phyloP scores from a whole-genome alignment of 2,888 invertebrate species.

The Andrena chrysosceles region DNA sequence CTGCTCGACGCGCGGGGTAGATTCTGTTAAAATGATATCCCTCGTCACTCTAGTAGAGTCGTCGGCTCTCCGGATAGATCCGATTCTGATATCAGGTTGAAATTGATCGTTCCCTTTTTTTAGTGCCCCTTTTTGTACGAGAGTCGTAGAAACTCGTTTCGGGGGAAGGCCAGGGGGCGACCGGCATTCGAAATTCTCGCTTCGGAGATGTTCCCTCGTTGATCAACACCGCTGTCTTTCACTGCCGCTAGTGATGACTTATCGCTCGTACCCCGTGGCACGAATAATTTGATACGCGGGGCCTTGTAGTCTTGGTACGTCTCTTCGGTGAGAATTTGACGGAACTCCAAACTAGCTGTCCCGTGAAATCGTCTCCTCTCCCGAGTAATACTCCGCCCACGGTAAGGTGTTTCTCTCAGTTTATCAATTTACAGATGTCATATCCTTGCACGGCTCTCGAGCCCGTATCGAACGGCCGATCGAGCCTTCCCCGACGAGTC shows the following conservation, averaged over 20 bases:
- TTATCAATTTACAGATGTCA: constrained; percentile 1
- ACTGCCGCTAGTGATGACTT: neutral
- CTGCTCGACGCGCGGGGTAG: constrained; percentile 80
- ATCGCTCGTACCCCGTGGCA: neutral
- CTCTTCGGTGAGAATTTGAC: neutral
- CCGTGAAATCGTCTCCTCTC: too few relatives aligned
- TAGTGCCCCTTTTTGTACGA: neutral
- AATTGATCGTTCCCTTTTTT: constrained; percentile 67
- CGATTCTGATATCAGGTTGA: constrained; percentile 66
- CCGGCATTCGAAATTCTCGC: neutral
- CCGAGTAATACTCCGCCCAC: neutral
- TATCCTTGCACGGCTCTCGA: neutral
- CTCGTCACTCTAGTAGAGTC: constrained; percentile 59
- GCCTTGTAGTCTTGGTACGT: too few relatives aligned
- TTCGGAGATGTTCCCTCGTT: neutral
- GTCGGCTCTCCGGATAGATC: constrained; percentile 59
- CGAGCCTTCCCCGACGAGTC: constrained; percentile 9
- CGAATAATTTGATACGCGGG: neutral
- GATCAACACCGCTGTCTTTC: neutral
- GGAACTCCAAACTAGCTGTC: too few relatives aligned
- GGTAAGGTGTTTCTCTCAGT: neutral
- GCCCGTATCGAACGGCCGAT: constrained; percentile 7
- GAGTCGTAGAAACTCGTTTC: constrained; percentile 60
- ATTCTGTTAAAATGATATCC: constrained; percentile 83
- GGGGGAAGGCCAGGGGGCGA: neutral